These are phyloP conservation scores for Rhyacichthys aspro DNA, from an alignment of 2,797 vertebrate genomes.

Conservation along the genomic window DNA sequence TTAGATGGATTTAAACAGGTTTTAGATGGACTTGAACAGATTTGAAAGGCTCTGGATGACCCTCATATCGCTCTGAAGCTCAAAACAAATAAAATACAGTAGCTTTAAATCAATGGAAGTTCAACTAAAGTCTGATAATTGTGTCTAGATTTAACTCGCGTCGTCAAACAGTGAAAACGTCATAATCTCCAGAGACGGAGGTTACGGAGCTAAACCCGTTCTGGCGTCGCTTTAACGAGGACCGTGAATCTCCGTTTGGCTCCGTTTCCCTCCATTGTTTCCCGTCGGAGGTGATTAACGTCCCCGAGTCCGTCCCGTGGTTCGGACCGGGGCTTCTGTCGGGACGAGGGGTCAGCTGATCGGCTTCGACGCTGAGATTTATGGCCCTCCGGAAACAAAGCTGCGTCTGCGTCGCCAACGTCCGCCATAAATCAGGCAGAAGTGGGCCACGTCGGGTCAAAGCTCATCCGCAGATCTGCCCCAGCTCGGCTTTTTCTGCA, in stretches of 20 bases:
- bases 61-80: too few species aligned
- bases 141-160: background rate
- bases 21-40: too few species aligned
- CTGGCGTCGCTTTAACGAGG: background rate
- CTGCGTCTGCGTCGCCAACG: constrained; percentile 71
- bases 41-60: too few species aligned
- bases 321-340: constrained; percentile 10
- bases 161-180: background rate
- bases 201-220: background rate
- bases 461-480: constrained; percentile 64
- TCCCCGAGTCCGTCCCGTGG: background rate
- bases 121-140: too few species aligned
- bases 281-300: background rate
- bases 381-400: constrained; percentile 80
- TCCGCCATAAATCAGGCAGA: constrained; percentile 79
- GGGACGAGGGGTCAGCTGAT: constrained; percentile 72
- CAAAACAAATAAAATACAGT: too few species aligned
- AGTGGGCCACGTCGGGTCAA: constrained; percentile 80
- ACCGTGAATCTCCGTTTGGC: background rate
- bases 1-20: too few species aligned
- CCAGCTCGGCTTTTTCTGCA: constrained; percentile 3
- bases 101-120: too few species aligned
- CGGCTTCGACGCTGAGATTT: constrained; percentile 74
- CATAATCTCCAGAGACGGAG: background rate
- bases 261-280: background rate